Percentiles rank a stretch among this genome's conserved stretches.
Evolutionary conservation across 2,888 invertebrate species (phyloP).

Genomic region (Anthoptus insignis): DNA sequence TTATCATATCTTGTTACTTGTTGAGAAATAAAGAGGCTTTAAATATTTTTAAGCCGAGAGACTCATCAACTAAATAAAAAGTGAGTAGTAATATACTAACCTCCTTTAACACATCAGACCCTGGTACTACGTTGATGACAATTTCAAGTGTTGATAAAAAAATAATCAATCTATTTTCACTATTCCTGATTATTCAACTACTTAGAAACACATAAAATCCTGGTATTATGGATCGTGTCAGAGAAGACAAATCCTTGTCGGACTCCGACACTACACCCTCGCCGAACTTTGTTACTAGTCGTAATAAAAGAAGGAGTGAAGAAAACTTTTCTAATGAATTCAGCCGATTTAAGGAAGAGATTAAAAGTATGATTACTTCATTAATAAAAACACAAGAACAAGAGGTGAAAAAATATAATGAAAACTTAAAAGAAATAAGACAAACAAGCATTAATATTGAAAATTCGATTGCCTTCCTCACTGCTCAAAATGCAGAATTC

Average conservation of each 20-base stretch:
- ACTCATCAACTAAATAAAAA: too few species aligned
- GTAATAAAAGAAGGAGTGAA: not conserved
- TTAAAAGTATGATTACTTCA: constrained; percentile 26
- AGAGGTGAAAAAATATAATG: not conserved
- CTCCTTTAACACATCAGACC: too few species aligned
- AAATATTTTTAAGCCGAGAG: too few species aligned
- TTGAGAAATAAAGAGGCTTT: too few species aligned
- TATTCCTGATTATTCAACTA: not conserved
- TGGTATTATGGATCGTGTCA: not conserved
- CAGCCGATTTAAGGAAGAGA: constrained; percentile 28
- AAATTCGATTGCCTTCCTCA: constrained; percentile 36
- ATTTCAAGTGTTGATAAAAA: not conserved
- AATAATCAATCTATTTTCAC: too few species aligned
- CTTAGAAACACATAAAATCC: not conserved
- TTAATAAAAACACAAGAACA: constrained; percentile 7
- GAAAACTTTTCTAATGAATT: not conserved
- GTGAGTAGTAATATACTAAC: too few species aligned
- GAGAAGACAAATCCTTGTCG: not conserved
- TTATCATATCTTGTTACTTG: too few species aligned
- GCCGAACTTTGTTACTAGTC: not conserved
- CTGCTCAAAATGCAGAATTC: constrained; percentile 15
- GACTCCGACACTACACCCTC: not conserved
- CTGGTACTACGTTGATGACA: too few species aligned
- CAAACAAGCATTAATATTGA: constrained; percentile 41
- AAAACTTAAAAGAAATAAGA: constrained; percentile 33